Percentiles rank a stretch among this genome's conserved stretches.
These are phyloP conservation scores for Aphidius colemani DNA, from an alignment of 2,888 invertebrate genomes.

Conservation along the genomic window DNA sequence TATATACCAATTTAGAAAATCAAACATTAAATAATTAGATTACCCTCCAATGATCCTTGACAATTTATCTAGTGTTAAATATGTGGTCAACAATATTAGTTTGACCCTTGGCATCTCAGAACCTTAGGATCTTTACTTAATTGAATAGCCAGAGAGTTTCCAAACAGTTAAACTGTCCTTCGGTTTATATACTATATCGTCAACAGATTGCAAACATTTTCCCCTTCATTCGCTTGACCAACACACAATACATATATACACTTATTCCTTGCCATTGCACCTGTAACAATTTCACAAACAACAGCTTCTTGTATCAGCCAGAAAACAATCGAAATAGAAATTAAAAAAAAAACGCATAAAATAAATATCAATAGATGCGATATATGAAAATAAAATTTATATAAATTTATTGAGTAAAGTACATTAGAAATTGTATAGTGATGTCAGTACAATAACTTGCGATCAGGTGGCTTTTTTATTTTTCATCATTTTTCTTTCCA, in stretches of 20 bases:
- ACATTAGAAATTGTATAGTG: conserved; percentile 17
- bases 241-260: background rate
- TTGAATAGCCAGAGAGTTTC: conserved; percentile 59
- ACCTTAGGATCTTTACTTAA: conserved; percentile 56
- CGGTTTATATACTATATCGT: conserved; percentile 46
- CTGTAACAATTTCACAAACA: too few species aligned
- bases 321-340: too few species aligned
- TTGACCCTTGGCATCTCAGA: conserved; percentile 43
- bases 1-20: background rate
- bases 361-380: background rate
- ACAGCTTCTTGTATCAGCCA: too few species aligned
- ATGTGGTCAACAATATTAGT: conserved; percentile 49
- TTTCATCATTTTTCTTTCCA: conserved; percentile 21
- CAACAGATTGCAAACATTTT: conserved; percentile 18
- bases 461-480: conserved; percentile 53
- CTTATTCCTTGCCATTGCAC: too few species aligned
- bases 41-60: conserved; percentile 49
- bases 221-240: conserved; percentile 12
- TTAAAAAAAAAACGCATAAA: background rate
- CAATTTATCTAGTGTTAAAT: conserved; percentile 61
- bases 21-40: conserved; percentile 50
- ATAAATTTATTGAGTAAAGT: conserved; percentile 1
- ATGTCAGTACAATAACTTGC: conserved; percentile 50
- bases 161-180: conserved; percentile 60
- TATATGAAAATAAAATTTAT: background rate